A percentile compares a stretch with the other conserved stretches of the same genome.
These are phyloP conservation scores for Cariama cristata DNA, from an alignment of 2,113 vertebrate species.

Conservation along the genomic window DNA sequence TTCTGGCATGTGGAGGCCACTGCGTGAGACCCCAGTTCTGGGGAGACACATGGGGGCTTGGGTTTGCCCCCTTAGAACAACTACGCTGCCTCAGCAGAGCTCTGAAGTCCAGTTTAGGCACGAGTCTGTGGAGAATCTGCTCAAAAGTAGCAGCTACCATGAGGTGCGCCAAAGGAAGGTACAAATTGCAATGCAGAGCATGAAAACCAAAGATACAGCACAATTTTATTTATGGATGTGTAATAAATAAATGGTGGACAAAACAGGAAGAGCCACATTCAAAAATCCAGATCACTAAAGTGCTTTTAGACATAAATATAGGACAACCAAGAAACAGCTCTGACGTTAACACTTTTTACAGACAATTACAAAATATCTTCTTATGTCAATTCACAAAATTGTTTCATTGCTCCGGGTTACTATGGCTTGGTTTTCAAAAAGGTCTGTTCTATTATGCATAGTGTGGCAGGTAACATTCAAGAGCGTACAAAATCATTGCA, in stretches of 20 bases:
- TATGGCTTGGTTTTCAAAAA: conserved; percentile 62
- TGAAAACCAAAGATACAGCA: conserved; percentile 56
- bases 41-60: rapidly evolving
- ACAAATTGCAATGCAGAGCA: background rate
- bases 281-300: conserved; percentile 70
- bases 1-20: background rate
- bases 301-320: conserved; percentile 73
- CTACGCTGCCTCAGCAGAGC: background rate
- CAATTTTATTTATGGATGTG: conserved; percentile 73
- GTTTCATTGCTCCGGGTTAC: background rate
- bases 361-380: conserved; percentile 54
- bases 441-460: conserved; percentile 44
- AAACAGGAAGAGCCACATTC: conserved; percentile 70
- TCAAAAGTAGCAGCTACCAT: background rate
- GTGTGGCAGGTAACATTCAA: conserved; percentile 41
- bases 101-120: background rate
- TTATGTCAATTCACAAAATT: conserved; percentile 45
- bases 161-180: background rate
- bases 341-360: conserved; percentile 59
- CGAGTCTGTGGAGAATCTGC: rapidly evolving
- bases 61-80: background rate
- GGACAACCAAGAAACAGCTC: conserved; percentile 35
- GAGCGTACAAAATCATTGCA: conserved; percentile 51
- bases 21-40: background rate
- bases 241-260: conserved; percentile 76